Conservation (phyloP, 2,888 invertebrate species). For the Strigamia maritima region DNA sequence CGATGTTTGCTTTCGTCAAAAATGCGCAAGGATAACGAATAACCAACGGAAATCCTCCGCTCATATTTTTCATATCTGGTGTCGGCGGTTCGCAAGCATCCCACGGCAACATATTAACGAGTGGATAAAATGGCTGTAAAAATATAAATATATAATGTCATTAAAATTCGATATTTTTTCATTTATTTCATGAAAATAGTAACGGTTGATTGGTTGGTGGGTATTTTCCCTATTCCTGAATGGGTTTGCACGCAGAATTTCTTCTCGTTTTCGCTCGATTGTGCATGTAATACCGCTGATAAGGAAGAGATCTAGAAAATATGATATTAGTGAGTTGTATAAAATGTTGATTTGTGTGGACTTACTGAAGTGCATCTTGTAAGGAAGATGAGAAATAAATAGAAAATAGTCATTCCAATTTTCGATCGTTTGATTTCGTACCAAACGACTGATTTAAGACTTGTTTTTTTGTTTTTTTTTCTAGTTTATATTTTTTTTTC, state of each 20-base stretch:
- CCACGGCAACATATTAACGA: not conserved
- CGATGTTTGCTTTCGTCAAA: not conserved
- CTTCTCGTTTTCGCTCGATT: not conserved
- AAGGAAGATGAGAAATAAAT: not conserved
- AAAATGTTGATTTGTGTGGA: not conserved
- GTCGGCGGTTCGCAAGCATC: not conserved
- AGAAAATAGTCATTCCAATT: not conserved
- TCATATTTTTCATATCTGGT: not conserved
- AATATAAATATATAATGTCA: not conserved
- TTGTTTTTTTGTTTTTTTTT: too few species aligned
- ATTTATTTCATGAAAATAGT: too few species aligned
- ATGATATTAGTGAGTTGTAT: too few species aligned
- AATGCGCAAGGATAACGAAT: not conserved
- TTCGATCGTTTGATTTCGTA: too few species aligned
- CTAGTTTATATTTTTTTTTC: too few species aligned
- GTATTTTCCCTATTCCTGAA: not conserved
- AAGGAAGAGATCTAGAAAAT: not conserved
- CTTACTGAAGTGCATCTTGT: not conserved
- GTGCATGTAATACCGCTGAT: not conserved
- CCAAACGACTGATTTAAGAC: too few species aligned
- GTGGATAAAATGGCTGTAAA: not conserved
- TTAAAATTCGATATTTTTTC: not conserved
- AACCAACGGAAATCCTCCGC: not conserved
- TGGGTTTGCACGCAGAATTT: not conserved
- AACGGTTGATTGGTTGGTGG: not conserved